Evolutionary conservation across 2,888 invertebrate species (phyloP).

Genomic region (Ecdyonurus torrentis): DNA sequence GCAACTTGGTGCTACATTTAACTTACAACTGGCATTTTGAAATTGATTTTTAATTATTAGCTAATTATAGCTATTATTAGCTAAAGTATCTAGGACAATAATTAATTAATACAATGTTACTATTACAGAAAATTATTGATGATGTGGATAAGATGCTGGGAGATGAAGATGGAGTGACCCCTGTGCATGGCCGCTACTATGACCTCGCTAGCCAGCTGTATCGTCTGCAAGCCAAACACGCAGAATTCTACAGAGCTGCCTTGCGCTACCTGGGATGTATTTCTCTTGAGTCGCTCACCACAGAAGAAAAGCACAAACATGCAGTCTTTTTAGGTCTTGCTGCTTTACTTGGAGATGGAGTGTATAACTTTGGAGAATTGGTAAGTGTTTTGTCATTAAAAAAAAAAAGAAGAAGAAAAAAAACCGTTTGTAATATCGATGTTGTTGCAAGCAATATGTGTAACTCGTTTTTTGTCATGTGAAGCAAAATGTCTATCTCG

Average conservation of each 20-base stretch:
- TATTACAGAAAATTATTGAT: constrained; percentile 54
- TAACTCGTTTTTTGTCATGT: too few relatives aligned
- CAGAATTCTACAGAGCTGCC: constrained; percentile 89
- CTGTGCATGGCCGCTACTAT: constrained; percentile 89
- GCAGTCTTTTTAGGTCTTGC: constrained; percentile 89
- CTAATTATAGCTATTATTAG: too few relatives aligned
- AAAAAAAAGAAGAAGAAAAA: too few relatives aligned
- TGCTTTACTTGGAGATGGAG: constrained; percentile 82
- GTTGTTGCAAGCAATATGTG: too few relatives aligned
- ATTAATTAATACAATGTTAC: not conserved
- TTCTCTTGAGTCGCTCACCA: constrained; percentile 45
- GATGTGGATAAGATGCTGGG: constrained; percentile 72
- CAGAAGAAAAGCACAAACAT: constrained; percentile 50
- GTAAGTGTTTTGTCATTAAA: too few relatives aligned
- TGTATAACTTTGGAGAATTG: constrained; percentile 95
- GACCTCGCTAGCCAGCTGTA: constrained; percentile 85
- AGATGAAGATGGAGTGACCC: constrained; percentile 78
- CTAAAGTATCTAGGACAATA: too few relatives aligned
- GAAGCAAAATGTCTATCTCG: too few relatives aligned
- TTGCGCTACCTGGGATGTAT: constrained; percentile 65
- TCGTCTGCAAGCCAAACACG: constrained; percentile 74
- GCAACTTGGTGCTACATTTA: too few relatives aligned
- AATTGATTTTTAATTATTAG: too few relatives aligned
- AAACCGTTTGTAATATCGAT: too few relatives aligned
- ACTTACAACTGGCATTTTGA: too few relatives aligned